phyloP scores from a whole-genome alignment of 2,797 vertebrate genomes.

The Tangara arthus region DNA sequence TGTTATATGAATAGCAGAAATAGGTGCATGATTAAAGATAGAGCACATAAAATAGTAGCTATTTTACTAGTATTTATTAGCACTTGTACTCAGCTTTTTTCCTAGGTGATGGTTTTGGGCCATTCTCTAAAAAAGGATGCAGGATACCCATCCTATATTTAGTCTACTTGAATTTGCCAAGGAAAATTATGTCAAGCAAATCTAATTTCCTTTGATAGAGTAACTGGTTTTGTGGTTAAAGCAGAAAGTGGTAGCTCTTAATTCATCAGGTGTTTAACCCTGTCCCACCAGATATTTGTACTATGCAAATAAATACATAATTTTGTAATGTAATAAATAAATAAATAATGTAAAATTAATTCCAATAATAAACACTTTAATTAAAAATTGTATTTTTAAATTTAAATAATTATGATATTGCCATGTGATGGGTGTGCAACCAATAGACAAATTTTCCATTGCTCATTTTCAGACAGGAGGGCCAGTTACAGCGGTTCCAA shows the following conservation, averaged over 20 bases:
- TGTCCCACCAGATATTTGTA: not conserved
- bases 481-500: not conserved
- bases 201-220: not conserved
- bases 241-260: not conserved
- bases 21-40: not conserved
- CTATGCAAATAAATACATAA: not conserved
- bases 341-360: not conserved
- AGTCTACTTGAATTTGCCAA: not conserved
- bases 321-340: not conserved
- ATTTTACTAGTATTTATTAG: not conserved
- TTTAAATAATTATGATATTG: not conserved
- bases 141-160: not conserved
- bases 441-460: not conserved
- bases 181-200: not conserved
- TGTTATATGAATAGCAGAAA: not conserved
- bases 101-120: not conserved
- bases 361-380: not conserved
- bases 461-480: not conserved
- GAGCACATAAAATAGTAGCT: not conserved
- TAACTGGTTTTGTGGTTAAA: not conserved
- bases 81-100: not conserved
- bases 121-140: not conserved
- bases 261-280: not conserved
- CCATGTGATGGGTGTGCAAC: not conserved
- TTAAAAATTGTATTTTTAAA: not conserved